A percentile compares a stretch with the other conserved stretches of the same genome.
Evolutionary conservation across 2,888 invertebrate genomes (phyloP).

Genomic region (Stenchaetothrips biformis): DNA sequence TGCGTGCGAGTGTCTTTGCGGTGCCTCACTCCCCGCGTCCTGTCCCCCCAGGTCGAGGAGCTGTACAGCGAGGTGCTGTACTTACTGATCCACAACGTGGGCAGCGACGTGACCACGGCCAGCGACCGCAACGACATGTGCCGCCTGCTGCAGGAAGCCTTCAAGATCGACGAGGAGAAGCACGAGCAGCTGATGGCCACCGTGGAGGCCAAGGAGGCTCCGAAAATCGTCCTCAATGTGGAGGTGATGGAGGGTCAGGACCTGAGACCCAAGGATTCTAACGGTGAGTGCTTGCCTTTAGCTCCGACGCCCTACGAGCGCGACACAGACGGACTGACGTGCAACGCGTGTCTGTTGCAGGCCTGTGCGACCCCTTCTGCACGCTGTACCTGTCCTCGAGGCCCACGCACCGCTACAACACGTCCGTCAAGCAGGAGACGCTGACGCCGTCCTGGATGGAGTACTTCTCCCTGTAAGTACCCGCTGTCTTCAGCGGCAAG

Average conservation of each 20-base stretch:
- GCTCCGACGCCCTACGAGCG: neutral
- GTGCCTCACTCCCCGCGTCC: neutral
- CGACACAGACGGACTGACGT: too few relatives aligned
- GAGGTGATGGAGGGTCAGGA: conserved; percentile 85
- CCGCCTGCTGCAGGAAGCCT: conserved; percentile 74
- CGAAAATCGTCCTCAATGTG: conserved; percentile 75
- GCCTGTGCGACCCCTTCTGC: conserved; percentile 96
- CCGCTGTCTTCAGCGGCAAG: conserved; percentile 31
- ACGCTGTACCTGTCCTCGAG: conserved; percentile 80
- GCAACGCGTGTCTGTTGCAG: conserved; percentile 42
- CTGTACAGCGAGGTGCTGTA: conserved; percentile 77
- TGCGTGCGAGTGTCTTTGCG: too few relatives aligned
- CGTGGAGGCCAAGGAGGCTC: conserved; percentile 74
- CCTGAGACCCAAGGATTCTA: conserved; percentile 76
- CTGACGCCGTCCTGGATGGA: conserved; percentile 95
- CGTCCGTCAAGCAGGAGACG: conserved; percentile 85
- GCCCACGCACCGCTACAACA: conserved; percentile 73
- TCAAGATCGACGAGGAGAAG: conserved; percentile 69
- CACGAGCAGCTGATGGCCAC: conserved; percentile 66
- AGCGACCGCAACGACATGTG: conserved; percentile 64
- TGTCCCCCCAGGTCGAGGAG: conserved; percentile 66
- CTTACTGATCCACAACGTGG: conserved; percentile 78
- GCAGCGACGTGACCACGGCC: conserved; percentile 67
- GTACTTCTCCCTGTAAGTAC: conserved; percentile 88
- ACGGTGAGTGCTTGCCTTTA: conserved; percentile 48